A percentile compares a stretch with the other conserved stretches of the same genome.
Evolutionary conservation across 2,888 invertebrate genomes (phyloP).

Genomic region (Endomychus coccineus): DNA sequence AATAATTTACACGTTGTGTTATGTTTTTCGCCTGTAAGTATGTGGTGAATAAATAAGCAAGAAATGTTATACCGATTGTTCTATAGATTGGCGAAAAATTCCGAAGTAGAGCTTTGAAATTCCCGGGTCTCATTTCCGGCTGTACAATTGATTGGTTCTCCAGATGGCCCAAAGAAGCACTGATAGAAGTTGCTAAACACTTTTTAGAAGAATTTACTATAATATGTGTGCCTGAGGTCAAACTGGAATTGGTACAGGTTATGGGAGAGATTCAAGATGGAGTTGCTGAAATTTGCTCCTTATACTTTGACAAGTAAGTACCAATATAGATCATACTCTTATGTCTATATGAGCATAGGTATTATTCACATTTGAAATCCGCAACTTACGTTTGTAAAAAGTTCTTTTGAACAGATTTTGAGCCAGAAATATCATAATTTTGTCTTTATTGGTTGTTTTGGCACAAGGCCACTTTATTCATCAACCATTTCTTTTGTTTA

Average conservation of each 20-base stretch:
- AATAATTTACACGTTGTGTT: constrained; percentile 76
- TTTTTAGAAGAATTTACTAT: constrained; percentile 62
- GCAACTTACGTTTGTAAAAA: no score
- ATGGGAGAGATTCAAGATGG: constrained; percentile 80
- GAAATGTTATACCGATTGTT: neutral
- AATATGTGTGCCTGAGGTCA: constrained; percentile 53
- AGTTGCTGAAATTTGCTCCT: constrained; percentile 64
- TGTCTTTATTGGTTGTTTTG: no score
- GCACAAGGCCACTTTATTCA: no score
- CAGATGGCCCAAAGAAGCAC: constrained; percentile 79
- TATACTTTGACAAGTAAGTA: constrained; percentile 63
- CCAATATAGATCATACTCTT: no score
- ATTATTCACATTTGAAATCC: no score
- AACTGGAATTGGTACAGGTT: constrained; percentile 65
- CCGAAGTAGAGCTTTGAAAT: constrained; percentile 74
- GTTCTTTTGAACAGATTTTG: no score
- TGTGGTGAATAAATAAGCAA: neutral
- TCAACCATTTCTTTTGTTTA: no score
- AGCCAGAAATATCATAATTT: no score
- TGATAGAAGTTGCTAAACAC: constrained; percentile 75
- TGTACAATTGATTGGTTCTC: constrained; percentile 91
- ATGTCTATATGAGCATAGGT: no score
- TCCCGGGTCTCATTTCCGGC: constrained; percentile 85
- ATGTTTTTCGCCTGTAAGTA: constrained; percentile 78
- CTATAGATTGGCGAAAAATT: constrained; percentile 80